Evolutionary conservation across 2,113 vertebrate species (phyloP).

Genomic region (Nematolebias whitei): DNA sequence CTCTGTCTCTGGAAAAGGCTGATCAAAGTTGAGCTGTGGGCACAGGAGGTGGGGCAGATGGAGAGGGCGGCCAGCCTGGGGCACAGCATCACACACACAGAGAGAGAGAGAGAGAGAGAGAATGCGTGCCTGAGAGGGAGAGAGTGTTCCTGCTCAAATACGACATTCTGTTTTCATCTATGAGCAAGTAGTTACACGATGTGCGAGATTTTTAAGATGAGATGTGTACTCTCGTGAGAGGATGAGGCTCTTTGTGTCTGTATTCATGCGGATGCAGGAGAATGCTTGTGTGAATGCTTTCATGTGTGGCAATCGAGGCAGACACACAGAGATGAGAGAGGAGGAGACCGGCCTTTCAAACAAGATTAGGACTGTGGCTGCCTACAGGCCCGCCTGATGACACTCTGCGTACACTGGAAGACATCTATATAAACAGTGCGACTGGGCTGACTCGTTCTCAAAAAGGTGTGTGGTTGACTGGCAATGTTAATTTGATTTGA

Average conservation of each 20-base stretch:
- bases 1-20: conserved; percentile 54
- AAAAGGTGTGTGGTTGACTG: conserved; percentile 28
- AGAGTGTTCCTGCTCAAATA: conserved; percentile 53
- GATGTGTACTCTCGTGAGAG: conserved; percentile 27
- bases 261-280: conserved; percentile 3
- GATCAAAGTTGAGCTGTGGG: conserved; percentile 79
- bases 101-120: conserved; percentile 42
- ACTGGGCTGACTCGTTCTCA: conserved; percentile 38
- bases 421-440: conserved; percentile 67
- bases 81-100: conserved; percentile 59
- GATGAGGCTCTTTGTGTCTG: not conserved
- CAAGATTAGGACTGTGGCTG: conserved; percentile 65
- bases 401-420: conserved; percentile 50
- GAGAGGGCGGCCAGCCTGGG: conserved; percentile 73
- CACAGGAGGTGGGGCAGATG: conserved; percentile 75
- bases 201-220: conserved; percentile 26
- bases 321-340: conserved; percentile 55
- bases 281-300: conserved; percentile 12
- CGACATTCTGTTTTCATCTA: conserved; percentile 59
- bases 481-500: conserved; percentile 24
- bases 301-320: conserved; percentile 34
- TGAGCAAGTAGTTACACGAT: conserved; percentile 42
- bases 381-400: conserved; percentile 62
- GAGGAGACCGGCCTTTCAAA: conserved; percentile 71
- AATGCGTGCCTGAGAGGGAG: conserved; percentile 32